Conservation (phyloP, 2,113 vertebrate genomes). For the Zosterops japonicus region DNA sequence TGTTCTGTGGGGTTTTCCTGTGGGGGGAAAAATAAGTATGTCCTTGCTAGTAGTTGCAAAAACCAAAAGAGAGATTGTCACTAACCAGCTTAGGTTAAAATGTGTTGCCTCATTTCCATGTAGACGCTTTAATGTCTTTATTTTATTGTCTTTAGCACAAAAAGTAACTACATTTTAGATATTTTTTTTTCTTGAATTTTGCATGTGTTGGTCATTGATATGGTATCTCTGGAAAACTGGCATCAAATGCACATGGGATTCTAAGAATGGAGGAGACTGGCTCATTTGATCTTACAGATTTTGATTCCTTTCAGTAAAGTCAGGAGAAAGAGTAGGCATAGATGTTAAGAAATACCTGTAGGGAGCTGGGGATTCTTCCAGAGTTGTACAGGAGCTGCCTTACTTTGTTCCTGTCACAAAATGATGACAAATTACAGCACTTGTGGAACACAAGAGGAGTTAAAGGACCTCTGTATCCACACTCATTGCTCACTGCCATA, state of each 20-base stretch:
- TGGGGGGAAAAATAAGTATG: background rate
- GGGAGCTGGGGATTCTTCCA: background rate
- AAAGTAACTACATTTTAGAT: background rate
- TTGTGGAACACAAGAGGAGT: background rate
- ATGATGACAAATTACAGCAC: background rate
- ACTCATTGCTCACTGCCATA: background rate
- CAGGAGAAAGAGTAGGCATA: background rate
- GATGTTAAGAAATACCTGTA: background rate
- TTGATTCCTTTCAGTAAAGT: background rate
- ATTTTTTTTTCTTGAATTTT: background rate
- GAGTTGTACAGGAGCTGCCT: background rate
- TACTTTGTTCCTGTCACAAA: background rate
- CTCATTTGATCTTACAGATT: background rate
- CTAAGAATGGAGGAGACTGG: background rate
- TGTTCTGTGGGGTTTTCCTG: background rate
- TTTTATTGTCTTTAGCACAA: background rate
- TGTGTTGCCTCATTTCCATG: background rate
- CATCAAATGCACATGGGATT: accelerated
- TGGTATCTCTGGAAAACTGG: background rate
- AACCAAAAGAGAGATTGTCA: no score
- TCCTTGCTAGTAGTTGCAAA: background rate
- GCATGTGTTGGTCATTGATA: accelerated
- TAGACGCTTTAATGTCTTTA: background rate
- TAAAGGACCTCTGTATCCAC: background rate
- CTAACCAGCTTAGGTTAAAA: background rate